Conservation (phyloP, 2,797 vertebrate genomes). For the Amblyraja radiata region DNA sequence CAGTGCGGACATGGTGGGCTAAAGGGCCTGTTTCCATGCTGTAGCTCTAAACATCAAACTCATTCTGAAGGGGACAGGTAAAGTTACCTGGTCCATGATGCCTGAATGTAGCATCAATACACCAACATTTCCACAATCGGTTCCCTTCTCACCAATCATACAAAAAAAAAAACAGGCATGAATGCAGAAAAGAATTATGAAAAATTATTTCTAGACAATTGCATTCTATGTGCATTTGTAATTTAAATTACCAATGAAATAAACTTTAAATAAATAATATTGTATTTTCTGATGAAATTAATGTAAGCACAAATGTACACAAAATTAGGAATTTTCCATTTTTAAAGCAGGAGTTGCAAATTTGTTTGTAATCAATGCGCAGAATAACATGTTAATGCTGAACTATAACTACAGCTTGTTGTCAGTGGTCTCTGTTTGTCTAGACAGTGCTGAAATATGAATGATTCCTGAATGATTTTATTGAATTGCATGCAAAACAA, state of each 20-base stretch:
- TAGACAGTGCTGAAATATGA: not conserved
- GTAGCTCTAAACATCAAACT: not conserved
- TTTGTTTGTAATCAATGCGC: not conserved
- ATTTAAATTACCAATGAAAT: not conserved
- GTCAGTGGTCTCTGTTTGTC: not conserved
- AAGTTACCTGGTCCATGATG: not conserved
- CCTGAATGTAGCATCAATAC: not conserved
- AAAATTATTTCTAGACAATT: not conserved
- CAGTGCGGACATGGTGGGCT: too few species aligned
- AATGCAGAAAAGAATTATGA: not conserved
- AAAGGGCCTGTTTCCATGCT: too few species aligned
- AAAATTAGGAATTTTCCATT: not conserved
- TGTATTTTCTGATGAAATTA: not conserved
- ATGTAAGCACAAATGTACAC: not conserved
- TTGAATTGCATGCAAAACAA: too few species aligned
- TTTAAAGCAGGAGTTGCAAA: not conserved
- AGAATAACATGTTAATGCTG: not conserved
- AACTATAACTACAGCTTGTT: not conserved
- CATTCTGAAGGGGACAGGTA: not conserved
- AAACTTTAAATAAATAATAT: not conserved
- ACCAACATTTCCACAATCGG: not conserved
- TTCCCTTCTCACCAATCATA: not conserved
- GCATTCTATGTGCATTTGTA: not conserved
- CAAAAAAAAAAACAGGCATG: not conserved
- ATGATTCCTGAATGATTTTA: not conserved